phyloP scores from a whole-genome alignment of 2,113 vertebrate species.

The Reinhardtius hippoglossoides region DNA sequence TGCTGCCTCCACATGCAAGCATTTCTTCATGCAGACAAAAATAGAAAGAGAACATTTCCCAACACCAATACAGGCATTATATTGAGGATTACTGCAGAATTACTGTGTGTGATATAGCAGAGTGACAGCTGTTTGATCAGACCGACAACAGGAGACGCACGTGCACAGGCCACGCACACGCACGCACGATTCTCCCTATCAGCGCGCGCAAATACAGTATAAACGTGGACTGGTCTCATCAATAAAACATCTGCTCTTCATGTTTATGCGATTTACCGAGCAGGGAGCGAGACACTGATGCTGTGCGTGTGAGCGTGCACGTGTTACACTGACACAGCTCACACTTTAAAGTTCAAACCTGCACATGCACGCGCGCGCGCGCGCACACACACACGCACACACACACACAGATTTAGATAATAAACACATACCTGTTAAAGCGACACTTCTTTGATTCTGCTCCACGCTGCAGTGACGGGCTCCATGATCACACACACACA shows the following conservation, averaged over 20 bases:
- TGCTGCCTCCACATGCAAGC: background rate
- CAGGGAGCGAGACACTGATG: slow-evolving; percentile 28
- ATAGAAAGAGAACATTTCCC: background rate
- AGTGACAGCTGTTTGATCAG: slow-evolving; percentile 33
- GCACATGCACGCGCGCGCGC: background rate
- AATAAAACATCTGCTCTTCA: slow-evolving; percentile 90
- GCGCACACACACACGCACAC: background rate
- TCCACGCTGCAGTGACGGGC: slow-evolving; percentile 87
- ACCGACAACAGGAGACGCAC: slow-evolving; percentile 33
- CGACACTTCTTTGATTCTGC: slow-evolving; percentile 84
- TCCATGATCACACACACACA: slow-evolving; percentile 67
- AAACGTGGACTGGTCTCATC: slow-evolving; percentile 81
- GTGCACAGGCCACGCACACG: slow-evolving; percentile 4
- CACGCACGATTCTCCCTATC: slow-evolving; percentile 22
- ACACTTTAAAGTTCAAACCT: slow-evolving; percentile 26
- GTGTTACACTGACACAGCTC: slow-evolving; percentile 27
- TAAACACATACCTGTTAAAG: slow-evolving; percentile 88
- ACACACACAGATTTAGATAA: slow-evolving; percentile 45
- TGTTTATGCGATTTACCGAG: slow-evolving; percentile 89
- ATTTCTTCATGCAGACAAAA: background rate
- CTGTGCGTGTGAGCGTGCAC: slow-evolving; percentile 31
- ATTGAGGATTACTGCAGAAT: background rate
- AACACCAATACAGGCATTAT: background rate
- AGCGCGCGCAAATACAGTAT: slow-evolving; percentile 48
- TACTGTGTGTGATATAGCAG: background rate